phyloP scores from a whole-genome alignment of 2,888 invertebrate species.

The Mimachlamys varia region DNA sequence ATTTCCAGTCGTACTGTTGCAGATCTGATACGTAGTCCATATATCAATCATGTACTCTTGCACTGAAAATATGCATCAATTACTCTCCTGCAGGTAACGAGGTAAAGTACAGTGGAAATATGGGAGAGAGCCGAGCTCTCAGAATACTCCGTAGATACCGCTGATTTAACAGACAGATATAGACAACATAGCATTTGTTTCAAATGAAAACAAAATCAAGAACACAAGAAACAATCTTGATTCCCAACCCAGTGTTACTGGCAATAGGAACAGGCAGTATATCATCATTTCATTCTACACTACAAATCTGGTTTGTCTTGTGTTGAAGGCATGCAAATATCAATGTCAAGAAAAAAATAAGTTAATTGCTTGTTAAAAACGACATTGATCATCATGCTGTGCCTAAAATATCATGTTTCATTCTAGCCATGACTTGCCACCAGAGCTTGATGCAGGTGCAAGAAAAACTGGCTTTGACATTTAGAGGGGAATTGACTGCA shows the following conservation, averaged over 20 bases:
- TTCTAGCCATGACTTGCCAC: background rate
- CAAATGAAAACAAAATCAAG: background rate
- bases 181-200: background rate
- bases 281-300: background rate
- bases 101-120: background rate
- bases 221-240: background rate
- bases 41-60: background rate
- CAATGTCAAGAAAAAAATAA: constrained; percentile 10
- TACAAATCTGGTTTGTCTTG: background rate
- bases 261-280: background rate
- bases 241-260: background rate
- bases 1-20: background rate
- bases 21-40: background rate
- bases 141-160: background rate
- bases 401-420: background rate
- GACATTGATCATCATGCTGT: background rate
- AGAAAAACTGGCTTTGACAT: constrained; percentile 15
- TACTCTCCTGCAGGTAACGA: background rate
- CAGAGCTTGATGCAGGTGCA: background rate
- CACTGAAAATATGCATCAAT: background rate
- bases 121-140: background rate
- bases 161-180: background rate
- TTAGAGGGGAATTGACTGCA: constrained; percentile 11
- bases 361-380: constrained; percentile 26
- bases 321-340: constrained; percentile 14